Base-by-base conservation (phyloP, 35 echinoderm and acorn worm genomes). In the Stichopus chloronotus region DNA sequence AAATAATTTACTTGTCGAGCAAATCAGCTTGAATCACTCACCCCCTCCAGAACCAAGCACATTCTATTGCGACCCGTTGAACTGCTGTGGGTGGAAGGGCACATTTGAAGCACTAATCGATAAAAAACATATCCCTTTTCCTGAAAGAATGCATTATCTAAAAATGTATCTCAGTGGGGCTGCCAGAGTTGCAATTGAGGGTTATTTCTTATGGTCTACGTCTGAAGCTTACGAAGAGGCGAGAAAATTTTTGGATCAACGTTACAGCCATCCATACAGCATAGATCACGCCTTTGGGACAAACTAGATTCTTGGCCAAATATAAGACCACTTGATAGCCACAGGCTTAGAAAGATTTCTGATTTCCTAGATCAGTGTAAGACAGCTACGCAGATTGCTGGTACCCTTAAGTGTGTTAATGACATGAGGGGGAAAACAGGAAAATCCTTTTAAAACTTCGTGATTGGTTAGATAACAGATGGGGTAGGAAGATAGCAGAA, bases 261-360 rank as follows among this genome's bases (percentile, higher is more conserved):
- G 94, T 78, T 97, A 92, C 78, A 93, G 95, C 4, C 61, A 97
- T 59, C 85, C 90, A 6, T 94, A 88, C 20, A 77, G 93, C 3
- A 79, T 95, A 53, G 86, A 91, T 13, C 95, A 77, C 11, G 94
- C 96, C 8, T 93, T 97, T n/a, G 93, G 16, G 81, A 92, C 19
- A 97, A 93, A 68, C 52, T 97, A 25, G 92, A 93, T 59, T 23
- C 22, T 23, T 97, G 93, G 93, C 91, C 94, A 17, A 97, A 95
- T 10, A 93, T 95, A 23, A 24, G 61, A 13, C 8, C 94, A 2
- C 25, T 76, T 20, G 96, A 97, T 88, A 92, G 63, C 14, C 11
- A 63, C 8, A 89, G 59, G 5, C 83, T 98, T 52, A 63, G 94
- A 54, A 92, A 88, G 58, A 85, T 92, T 19, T 78, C 88, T 61